These are phyloP conservation scores for Formica aserva DNA, from an alignment of 2,888 invertebrate genomes.

Conservation along the genomic window DNA sequence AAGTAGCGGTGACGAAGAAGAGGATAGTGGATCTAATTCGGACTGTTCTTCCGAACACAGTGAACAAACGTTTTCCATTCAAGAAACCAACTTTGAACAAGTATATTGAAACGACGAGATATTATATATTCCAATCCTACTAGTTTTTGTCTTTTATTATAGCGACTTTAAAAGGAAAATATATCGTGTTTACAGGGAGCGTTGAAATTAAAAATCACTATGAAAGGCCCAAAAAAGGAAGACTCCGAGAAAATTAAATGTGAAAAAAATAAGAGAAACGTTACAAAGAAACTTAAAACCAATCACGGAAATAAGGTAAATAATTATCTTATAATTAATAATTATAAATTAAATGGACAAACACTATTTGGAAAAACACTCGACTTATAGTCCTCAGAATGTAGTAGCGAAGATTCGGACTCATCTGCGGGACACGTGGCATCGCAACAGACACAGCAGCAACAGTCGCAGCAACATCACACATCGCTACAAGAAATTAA, in stretches of 20 bases:
- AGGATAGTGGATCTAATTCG: constrained; percentile 84
- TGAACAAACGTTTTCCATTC: constrained; percentile 86
- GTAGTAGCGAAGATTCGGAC: constrained; percentile 83
- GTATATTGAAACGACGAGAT: constrained; percentile 68
- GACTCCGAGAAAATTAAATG: constrained; percentile 81
- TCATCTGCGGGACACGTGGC: constrained; percentile 75
- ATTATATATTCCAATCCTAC: not conserved
- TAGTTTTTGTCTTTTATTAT: not conserved
- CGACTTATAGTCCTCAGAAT: constrained; percentile 77
- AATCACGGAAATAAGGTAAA: constrained; percentile 78
- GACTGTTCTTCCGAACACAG: constrained; percentile 86
- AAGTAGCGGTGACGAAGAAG: constrained; percentile 81
- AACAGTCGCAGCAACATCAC: constrained; percentile 75
- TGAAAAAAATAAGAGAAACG: constrained; percentile 77
- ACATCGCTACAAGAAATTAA: constrained; percentile 89
- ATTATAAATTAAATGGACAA: not conserved
- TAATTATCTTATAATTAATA: constrained; percentile 63
- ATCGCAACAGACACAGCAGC: constrained; percentile 63
- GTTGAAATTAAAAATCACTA: constrained; percentile 86
- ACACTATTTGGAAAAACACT: not conserved
- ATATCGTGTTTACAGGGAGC: constrained; percentile 83
- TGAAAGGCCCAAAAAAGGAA: constrained; percentile 85
- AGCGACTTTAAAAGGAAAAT: not conserved
- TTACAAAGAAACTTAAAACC: constrained; percentile 79
- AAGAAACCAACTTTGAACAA: constrained; percentile 86